A percentile compares a stretch with the other conserved stretches of the same genome.
Conservation (phyloP, 2,797 vertebrate species). For the Adelosebastes latens region DNA sequence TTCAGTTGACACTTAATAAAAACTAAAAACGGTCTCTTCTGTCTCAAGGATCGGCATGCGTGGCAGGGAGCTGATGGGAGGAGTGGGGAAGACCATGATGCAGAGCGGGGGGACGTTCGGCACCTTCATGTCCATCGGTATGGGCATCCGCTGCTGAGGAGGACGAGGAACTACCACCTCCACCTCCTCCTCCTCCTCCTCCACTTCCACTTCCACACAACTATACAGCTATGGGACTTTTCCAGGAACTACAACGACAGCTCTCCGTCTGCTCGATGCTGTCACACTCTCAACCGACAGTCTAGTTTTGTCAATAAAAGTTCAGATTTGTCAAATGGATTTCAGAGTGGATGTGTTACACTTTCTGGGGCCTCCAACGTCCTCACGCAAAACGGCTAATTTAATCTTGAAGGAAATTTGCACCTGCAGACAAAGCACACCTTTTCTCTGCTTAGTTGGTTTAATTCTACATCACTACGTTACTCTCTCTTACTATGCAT, state of each 20-base stretch:
- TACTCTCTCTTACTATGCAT: not conserved
- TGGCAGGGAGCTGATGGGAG: slow-evolving; percentile 96
- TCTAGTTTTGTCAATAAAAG: slow-evolving; percentile 69
- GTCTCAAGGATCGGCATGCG: slow-evolving; percentile 93
- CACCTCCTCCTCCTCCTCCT: too few relatives aligned
- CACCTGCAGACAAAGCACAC: not conserved
- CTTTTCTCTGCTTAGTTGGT: not conserved
- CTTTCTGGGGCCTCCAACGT: not conserved
- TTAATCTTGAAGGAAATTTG: not conserved
- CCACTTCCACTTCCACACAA: not conserved
- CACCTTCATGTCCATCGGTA: slow-evolving; percentile 98
- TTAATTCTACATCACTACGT: not conserved
- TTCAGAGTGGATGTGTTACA: slow-evolving; percentile 7
- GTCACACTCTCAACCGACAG: not conserved
- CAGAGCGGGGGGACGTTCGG: slow-evolving; percentile 98
- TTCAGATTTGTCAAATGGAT: slow-evolving; percentile 27
- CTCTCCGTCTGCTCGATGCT: slow-evolving; percentile 1
- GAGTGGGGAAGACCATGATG: slow-evolving; percentile 99
- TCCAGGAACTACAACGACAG: not conserved
- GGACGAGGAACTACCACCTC: not conserved
- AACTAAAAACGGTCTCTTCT: not conserved
- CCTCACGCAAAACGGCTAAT: too few relatives aligned
- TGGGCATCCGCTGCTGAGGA: slow-evolving; percentile 96
- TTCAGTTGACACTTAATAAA: too few relatives aligned
- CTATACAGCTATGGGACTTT: slow-evolving; percentile 60